Conservation (phyloP, 2,888 invertebrate species). For the Epirrhoe alternata region DNA sequence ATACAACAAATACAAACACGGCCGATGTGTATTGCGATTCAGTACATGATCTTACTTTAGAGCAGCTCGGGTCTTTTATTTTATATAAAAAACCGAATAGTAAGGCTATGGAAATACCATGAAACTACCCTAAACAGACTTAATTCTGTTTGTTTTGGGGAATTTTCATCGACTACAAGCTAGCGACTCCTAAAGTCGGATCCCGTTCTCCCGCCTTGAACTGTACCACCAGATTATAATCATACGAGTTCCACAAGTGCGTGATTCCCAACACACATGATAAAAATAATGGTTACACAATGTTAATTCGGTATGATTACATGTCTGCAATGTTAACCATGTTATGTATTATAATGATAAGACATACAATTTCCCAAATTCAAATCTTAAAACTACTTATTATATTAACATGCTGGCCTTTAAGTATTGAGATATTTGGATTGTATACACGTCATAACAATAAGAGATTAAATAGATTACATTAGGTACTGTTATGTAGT, state of each 20-base stretch:
- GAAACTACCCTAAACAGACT: not conserved
- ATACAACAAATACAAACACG: slow-evolving; percentile 48
- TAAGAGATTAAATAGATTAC: slow-evolving; percentile 33
- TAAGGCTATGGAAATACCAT: not conserved
- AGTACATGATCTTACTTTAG: not conserved
- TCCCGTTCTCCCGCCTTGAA: not conserved
- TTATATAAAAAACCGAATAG: not conserved
- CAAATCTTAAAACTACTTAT: slow-evolving; percentile 32
- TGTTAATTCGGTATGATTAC: slow-evolving; percentile 58
- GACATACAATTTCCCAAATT: slow-evolving; percentile 12
- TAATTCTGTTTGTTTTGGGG: not conserved
- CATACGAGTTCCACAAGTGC: slow-evolving; percentile 17
- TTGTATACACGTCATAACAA: slow-evolving; percentile 48
- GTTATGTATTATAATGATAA: slow-evolving; percentile 39
- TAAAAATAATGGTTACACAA: slow-evolving; percentile 15
- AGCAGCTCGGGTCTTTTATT: not conserved
- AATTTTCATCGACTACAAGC: not conserved
- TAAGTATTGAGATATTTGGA: slow-evolving; percentile 53
- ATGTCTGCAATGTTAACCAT: slow-evolving; percentile 52
- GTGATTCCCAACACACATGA: slow-evolving; percentile 17
- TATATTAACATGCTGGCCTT: slow-evolving; percentile 67
- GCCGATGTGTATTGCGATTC: slow-evolving; percentile 23
- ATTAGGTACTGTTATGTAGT: slow-evolving; percentile 33
- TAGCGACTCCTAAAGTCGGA: not conserved
- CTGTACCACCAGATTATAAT: slow-evolving; percentile 24